A percentile compares a stretch with the other conserved stretches of the same genome.
Evolutionary conservation across 2,113 vertebrate species (phyloP).

Genomic region (Zosterops lateralis): DNA sequence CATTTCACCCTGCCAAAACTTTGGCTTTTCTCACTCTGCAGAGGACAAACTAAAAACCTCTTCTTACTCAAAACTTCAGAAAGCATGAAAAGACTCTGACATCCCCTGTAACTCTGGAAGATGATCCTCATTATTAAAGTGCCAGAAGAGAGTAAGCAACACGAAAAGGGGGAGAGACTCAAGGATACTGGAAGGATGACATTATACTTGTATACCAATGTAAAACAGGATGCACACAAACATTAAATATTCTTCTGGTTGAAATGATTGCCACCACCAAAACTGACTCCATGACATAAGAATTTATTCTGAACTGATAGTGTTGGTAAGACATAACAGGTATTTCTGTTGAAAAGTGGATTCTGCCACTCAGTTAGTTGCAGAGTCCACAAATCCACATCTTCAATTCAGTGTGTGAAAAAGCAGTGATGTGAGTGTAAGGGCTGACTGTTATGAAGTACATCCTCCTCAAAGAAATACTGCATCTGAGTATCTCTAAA

Average conservation of each 20-base stretch:
- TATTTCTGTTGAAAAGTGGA: background rate
- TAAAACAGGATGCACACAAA: background rate
- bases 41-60: background rate
- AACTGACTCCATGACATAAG: background rate
- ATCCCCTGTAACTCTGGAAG: background rate
- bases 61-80: background rate
- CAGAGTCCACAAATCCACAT: background rate
- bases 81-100: background rate
- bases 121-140: background rate
- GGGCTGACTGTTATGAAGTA: background rate
- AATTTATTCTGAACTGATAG: background rate
- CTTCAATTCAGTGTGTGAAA: background rate
- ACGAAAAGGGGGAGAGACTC: background rate
- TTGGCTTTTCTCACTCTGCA: background rate
- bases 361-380: background rate
- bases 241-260: background rate
- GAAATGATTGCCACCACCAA: background rate
- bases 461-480: background rate
- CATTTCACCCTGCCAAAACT: background rate
- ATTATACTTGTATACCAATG: background rate
- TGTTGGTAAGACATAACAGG: background rate
- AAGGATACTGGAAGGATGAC: background rate
- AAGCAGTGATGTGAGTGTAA: rapidly evolving
- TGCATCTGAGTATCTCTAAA: background rate
- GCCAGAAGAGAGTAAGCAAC: background rate